Conservation (phyloP, 2,888 invertebrate genomes). For the Ceraclea dissimilis region DNA sequence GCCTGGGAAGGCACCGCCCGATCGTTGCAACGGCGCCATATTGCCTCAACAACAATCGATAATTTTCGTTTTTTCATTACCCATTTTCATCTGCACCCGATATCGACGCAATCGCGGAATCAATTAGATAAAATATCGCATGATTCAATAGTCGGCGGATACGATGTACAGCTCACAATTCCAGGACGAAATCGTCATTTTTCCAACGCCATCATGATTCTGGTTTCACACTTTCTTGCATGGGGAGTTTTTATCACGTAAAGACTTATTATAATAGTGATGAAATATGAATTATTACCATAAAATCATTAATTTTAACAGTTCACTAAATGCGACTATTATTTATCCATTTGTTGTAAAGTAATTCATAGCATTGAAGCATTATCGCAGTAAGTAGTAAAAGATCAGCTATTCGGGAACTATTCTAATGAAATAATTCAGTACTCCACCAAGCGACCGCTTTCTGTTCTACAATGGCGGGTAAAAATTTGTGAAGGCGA, state of each 20-base stretch:
- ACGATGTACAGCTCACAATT: slow-evolving; percentile 1
- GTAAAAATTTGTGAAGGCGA: too few relatives aligned
- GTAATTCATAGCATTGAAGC: slow-evolving; percentile 50
- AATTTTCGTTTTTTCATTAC: slow-evolving; percentile 22
- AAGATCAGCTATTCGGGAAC: slow-evolving; percentile 23
- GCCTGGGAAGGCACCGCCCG: slow-evolving; percentile 20
- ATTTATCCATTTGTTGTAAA: slow-evolving; percentile 43
- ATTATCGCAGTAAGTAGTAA: slow-evolving; percentile 36
- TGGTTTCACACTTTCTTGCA: slow-evolving; percentile 17
- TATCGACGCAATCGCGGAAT: not conserved
- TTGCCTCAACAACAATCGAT: slow-evolving; percentile 18
- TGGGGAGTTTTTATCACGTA: slow-evolving; percentile 19
- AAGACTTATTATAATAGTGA: slow-evolving; percentile 3
- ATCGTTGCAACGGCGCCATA: slow-evolving; percentile 18
- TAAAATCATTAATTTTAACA: slow-evolving; percentile 50
- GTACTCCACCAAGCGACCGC: slow-evolving; percentile 3
- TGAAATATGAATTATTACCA: slow-evolving; percentile 36
- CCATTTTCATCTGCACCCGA: slow-evolving; percentile 10
- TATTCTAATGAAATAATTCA: slow-evolving; percentile 12
- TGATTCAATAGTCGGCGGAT: not conserved
- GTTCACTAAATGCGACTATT: slow-evolving; percentile 52
- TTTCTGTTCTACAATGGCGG: slow-evolving; percentile 7
- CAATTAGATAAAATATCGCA: not conserved
- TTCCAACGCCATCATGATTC: slow-evolving; percentile 16
- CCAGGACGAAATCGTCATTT: slow-evolving; percentile 11